These are phyloP conservation scores for Ypsolopha scabrella DNA, from an alignment of 2,888 invertebrate species.

Conservation along the genomic window DNA sequence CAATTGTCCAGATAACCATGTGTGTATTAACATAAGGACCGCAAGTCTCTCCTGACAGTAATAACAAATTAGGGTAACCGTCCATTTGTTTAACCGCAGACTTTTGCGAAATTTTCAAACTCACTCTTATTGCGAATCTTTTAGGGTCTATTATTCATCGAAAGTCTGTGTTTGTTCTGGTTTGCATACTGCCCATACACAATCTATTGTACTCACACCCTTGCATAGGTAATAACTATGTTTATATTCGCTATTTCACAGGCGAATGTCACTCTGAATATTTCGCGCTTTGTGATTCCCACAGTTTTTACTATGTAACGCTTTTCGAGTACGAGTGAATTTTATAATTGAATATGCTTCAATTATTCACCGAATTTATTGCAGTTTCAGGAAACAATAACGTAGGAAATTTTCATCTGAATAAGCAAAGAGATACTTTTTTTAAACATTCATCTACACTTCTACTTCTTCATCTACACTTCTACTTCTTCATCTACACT, in stretches of 20 bases:
- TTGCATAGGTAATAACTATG: constrained; percentile 42
- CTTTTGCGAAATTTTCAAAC: neutral
- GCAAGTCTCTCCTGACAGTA: constrained; percentile 42
- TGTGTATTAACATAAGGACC: constrained; percentile 50
- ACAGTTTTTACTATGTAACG: constrained; percentile 6
- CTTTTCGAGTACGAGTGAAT: too few species aligned
- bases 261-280: constrained; percentile 29
- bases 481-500: too few species aligned
- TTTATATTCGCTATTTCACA: constrained; percentile 59
- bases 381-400: too few species aligned
- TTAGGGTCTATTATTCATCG: neutral
- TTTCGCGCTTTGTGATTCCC: constrained; percentile 17
- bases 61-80: constrained; percentile 61
- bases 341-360: too few species aligned
- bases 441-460: too few species aligned
- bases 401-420: too few species aligned
- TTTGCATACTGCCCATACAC: constrained; percentile 9
- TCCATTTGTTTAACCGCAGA: constrained; percentile 27
- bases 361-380: too few species aligned
- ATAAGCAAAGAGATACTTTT: too few species aligned
- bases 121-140: neutral
- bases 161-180: neutral
- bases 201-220: constrained; percentile 42
- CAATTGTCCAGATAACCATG: constrained; percentile 1
- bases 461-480: too few species aligned